A percentile compares a stretch with the other conserved stretches of the same genome.
Evolutionary conservation across 1,140 invertebrate genomes (phyloP).

Genomic region (Lepidurus packardi): DNA sequence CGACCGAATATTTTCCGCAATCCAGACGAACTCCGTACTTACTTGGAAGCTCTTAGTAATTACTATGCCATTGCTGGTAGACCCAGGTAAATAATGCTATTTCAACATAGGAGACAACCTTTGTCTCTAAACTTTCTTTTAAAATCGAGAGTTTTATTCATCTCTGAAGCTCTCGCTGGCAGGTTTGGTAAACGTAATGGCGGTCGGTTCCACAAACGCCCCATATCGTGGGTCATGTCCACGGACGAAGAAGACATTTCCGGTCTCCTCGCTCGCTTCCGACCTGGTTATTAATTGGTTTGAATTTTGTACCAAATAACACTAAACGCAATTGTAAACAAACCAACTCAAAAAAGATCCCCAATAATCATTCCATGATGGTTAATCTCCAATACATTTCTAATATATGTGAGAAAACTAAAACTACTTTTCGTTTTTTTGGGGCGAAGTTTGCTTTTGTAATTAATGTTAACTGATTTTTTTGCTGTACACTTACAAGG

Average conservation of each 20-base stretch:
- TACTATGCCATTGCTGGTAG: constrained; percentile 33
- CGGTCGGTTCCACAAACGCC: neutral
- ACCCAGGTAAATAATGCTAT: constrained; percentile 28
- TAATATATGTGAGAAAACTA: neutral
- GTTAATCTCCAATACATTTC: neutral
- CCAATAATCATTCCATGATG: neutral
- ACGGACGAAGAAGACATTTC: neutral
- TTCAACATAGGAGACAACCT: neutral
- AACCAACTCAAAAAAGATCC: neutral
- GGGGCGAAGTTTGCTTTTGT: neutral
- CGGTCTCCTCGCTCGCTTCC: neutral
- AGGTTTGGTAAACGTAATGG: constrained; percentile 26
- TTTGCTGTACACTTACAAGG: constrained; percentile 10
- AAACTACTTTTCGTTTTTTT: neutral
- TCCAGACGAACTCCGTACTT: constrained; percentile 31
- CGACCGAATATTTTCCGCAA: constrained; percentile 27
- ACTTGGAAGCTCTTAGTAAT: constrained; percentile 32
- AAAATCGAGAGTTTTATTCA: neutral
- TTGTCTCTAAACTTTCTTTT: neutral
- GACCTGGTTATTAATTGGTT: neutral
- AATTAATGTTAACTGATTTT: neutral
- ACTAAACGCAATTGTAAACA: neutral
- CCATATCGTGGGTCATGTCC: constrained; percentile 1
- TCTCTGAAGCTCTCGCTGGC: neutral
- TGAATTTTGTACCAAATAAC: neutral